Evolutionary conservation across 2,888 invertebrate genomes (phyloP).

Genomic region (Rhingia campestris): DNA sequence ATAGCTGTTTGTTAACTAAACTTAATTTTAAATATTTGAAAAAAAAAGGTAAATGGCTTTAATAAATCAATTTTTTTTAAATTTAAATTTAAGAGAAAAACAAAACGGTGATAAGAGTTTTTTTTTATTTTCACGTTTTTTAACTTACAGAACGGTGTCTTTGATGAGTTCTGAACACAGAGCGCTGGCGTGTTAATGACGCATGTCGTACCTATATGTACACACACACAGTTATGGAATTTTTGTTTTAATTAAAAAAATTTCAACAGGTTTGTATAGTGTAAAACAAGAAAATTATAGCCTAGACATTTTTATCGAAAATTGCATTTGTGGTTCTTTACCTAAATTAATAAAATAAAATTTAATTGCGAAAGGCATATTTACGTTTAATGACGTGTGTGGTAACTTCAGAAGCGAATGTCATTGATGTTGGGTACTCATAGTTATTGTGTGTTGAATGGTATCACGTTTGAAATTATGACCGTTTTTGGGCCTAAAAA

Average conservation of each 20-base stretch:
- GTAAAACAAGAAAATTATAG: slow-evolving; percentile 10
- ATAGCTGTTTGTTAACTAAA: slow-evolving; percentile 7
- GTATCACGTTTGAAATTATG: too few species aligned
- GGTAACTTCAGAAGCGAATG: too few species aligned
- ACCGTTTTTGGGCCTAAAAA: too few species aligned
- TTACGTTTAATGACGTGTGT: too few species aligned
- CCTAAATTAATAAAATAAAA: too few species aligned
- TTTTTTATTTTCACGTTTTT: slow-evolving; percentile 14
- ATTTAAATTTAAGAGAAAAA: slow-evolving; percentile 17
- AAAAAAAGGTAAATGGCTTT: slow-evolving; percentile 23
- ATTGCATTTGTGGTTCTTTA: too few species aligned
- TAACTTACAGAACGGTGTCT: slow-evolving; percentile 88
- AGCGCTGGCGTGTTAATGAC: slow-evolving; percentile 88
- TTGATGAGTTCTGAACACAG: slow-evolving; percentile 87
- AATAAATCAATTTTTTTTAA: slow-evolving; percentile 8
- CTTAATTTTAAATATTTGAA: slow-evolving; percentile 14
- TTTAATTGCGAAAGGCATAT: too few species aligned
- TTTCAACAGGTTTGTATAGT: slow-evolving; percentile 12
- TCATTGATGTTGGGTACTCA: too few species aligned
- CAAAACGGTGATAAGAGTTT: slow-evolving; percentile 21
- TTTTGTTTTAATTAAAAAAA: slow-evolving; percentile 8
- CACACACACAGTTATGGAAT: slow-evolving; percentile 50
- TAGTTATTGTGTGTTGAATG: too few species aligned
- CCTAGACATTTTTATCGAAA: neutral
- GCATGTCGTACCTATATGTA: slow-evolving; percentile 87